These are phyloP conservation scores for Phenganax stokvisi DNA, from an alignment of 92 coral and sea anemone species.

Conservation along the genomic window DNA sequence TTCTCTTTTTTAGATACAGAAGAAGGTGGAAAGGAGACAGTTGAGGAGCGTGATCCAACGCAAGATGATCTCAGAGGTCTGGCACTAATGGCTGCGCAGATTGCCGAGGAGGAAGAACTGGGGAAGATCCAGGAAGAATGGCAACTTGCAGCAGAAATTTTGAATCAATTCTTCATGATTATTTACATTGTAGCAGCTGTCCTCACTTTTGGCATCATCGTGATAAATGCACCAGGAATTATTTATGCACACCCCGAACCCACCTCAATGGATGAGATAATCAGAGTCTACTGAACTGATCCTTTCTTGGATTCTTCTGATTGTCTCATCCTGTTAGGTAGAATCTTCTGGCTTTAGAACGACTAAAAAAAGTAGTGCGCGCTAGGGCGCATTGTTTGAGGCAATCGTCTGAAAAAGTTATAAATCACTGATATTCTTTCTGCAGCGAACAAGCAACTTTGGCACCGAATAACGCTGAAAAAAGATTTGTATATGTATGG, in stretches of 20 bases:
- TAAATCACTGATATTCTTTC: no score
- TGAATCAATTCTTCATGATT: conserved; percentile 58
- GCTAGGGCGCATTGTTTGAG: no score
- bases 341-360: neutral
- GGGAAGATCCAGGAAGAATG: conserved; percentile 74
- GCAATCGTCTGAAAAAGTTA: no score
- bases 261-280: conserved; percentile 41
- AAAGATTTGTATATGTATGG: no score
- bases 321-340: neutral
- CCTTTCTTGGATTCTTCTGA: neutral
- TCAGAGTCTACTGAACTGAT: conserved; percentile 1
- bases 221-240: conserved; percentile 60
- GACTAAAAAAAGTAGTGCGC: no score
- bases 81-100: conserved; percentile 66
- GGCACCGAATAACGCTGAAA: no score
- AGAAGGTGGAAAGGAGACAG: conserved; percentile 14
- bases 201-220: conserved; percentile 60
- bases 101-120: conserved; percentile 55
- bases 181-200: conserved; percentile 55
- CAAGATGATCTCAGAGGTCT: conserved; percentile 53
- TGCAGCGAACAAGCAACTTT: no score
- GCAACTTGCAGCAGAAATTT: conserved; percentile 81
- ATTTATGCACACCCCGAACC: conserved; percentile 45
- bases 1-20: conserved; percentile 16
- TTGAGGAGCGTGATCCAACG: neutral